These are phyloP conservation scores for Marmota monax DNA, from an alignment of 2,113 vertebrate genomes.

Conservation along the genomic window DNA sequence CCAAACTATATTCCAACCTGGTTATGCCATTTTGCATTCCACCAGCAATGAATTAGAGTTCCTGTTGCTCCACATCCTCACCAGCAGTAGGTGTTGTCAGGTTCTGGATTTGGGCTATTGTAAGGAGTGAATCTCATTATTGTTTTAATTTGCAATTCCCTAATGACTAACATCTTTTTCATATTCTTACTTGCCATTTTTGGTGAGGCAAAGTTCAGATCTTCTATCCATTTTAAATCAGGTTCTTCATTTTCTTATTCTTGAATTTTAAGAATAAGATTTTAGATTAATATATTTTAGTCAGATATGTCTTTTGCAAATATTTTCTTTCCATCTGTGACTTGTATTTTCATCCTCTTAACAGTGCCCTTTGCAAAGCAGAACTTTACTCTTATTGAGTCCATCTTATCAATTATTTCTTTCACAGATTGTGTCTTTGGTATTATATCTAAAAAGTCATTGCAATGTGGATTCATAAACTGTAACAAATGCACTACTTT, in stretches of 20 bases:
- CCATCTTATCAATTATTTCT: slow-evolving; percentile 11
- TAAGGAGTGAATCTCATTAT: neutral
- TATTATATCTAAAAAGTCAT: neutral
- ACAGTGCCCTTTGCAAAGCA: neutral
- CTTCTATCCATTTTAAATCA: slow-evolving; percentile 14
- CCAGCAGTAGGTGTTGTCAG: neutral
- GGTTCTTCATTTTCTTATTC: neutral
- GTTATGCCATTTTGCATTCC: neutral
- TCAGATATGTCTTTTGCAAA: neutral
- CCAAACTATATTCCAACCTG: neutral
- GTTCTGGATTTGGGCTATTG: slow-evolving; percentile 3
- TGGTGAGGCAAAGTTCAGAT: neutral
- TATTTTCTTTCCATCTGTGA: neutral
- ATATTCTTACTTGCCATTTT: slow-evolving; percentile 29
- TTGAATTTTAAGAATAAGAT: neutral
- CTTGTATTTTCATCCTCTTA: neutral
- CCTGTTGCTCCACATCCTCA: neutral
- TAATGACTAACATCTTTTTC: neutral
- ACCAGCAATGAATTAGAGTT: neutral
- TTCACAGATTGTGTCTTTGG: neutral
- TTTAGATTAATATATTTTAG: neutral
- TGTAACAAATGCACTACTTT: neutral
- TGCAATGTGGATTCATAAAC: neutral
- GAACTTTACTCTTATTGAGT: slow-evolving; percentile 8
- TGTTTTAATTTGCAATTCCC: slow-evolving; percentile 1